Evolutionary conservation across 2,888 invertebrate species (phyloP).

Genomic region (Nebria salina): DNA sequence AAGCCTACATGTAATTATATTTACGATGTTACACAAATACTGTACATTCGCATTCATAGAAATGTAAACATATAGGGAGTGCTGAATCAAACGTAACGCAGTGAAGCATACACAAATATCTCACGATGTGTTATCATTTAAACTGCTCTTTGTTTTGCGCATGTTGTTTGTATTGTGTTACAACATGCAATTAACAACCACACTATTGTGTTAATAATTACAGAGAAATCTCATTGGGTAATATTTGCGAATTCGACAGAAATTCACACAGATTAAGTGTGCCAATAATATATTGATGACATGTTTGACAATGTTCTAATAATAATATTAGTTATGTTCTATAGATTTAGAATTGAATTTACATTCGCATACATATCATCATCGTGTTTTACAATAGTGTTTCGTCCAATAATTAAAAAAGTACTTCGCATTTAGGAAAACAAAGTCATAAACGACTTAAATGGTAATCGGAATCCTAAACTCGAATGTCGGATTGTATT

Average conservation of each 20-base stretch:
- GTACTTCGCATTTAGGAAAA: no score
- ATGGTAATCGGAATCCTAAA: no score
- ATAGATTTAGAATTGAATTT: neutral
- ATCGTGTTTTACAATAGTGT: neutral
- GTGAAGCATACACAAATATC: constrained; percentile 1
- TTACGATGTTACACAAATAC: neutral
- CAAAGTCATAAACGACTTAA: no score
- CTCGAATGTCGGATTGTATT: no score
- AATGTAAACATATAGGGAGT: neutral
- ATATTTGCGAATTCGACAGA: neutral
- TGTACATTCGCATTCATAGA: neutral
- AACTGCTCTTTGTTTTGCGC: neutral
- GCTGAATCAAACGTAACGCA: neutral
- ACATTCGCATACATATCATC: neutral
- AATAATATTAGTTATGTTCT: neutral
- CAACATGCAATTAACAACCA: neutral
- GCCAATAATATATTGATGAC: constrained; percentile 1
- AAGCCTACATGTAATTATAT: neutral
- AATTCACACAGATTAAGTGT: neutral
- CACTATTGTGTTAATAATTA: neutral
- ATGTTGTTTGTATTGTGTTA: constrained; percentile 1
- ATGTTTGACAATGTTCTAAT: neutral
- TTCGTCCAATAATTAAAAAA: no score
- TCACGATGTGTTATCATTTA: constrained; percentile 1
- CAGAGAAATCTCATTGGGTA: neutral